phyloP scores from a whole-genome alignment of 2,797 vertebrate genomes.

The Artibeus jamaicensis region DNA sequence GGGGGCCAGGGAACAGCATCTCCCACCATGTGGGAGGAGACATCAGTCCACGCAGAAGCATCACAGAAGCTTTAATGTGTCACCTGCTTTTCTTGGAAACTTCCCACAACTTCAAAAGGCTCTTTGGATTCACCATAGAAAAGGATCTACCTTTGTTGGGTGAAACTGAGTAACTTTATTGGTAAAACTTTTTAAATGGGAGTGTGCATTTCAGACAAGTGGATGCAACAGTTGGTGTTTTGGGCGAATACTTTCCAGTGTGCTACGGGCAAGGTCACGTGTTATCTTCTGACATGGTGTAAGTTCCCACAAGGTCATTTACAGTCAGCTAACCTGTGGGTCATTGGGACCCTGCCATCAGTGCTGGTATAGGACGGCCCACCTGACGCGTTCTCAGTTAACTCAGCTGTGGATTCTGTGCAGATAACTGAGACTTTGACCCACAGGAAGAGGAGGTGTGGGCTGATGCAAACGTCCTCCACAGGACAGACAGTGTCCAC shows the following conservation, averaged over 20 bases:
- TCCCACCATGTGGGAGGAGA: not conserved
- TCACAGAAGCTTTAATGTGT: accelerated
- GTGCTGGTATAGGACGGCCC: accelerated
- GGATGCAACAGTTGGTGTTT: not conserved
- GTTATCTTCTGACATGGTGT: not conserved
- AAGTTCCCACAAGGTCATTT: not conserved
- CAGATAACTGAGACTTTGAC: not conserved
- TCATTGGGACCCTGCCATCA: not conserved
- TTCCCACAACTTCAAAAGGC: not conserved
- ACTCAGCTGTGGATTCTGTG: not conserved
- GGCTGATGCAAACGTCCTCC: not conserved
- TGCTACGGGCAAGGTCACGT: accelerated
- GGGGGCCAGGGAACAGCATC: not conserved
- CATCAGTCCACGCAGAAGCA: accelerated
- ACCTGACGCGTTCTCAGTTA: no score
- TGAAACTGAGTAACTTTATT: not conserved
- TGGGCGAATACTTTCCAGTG: not conserved
- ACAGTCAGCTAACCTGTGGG: no score
- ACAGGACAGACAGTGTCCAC: accelerated
- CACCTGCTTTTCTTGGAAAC: no score
- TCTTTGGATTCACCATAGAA: not conserved
- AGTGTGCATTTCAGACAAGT: not conserved
- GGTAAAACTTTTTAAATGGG: not conserved
- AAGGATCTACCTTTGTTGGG: not conserved
- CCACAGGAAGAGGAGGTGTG: not conserved